phyloP scores from a whole-genome alignment of 2,797 vertebrate genomes.

The Meriones psammophilus region DNA sequence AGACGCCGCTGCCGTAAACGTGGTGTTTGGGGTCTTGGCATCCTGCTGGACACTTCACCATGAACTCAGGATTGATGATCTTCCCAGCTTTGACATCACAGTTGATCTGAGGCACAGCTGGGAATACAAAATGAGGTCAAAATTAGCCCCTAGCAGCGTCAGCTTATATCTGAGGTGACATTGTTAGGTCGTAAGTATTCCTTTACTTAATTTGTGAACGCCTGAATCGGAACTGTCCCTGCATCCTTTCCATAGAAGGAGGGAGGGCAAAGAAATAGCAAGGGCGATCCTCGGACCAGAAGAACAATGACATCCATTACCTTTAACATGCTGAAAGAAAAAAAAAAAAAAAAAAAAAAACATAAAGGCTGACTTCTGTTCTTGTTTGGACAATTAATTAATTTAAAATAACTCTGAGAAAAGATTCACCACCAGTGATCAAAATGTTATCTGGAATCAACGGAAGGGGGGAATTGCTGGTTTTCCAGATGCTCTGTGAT shows the following conservation, averaged over 20 bases:
- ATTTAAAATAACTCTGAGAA: slow-evolving; percentile 17
- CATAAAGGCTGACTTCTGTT: background rate
- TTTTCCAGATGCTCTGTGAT: background rate
- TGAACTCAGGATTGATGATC: slow-evolving; percentile 96
- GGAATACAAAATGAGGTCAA: slow-evolving; percentile 80
- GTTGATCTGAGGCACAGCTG: slow-evolving; percentile 94
- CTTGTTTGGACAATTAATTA: slow-evolving; percentile 9
- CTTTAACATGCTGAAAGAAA: slow-evolving; percentile 28
- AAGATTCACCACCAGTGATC: slow-evolving; percentile 8
- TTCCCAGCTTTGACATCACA: slow-evolving; percentile 97
- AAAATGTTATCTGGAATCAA: slow-evolving; percentile 7
- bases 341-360: background rate
- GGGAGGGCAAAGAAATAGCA: slow-evolving; percentile 31
- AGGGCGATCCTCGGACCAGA: slow-evolving; percentile 1
- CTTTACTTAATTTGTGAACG: slow-evolving; percentile 56
- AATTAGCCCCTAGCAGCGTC: slow-evolving; percentile 66
- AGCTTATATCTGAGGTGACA: background rate
- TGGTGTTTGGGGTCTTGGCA: slow-evolving; percentile 95
- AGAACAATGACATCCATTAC: background rate
- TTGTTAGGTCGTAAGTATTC: background rate
- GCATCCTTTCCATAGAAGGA: background rate
- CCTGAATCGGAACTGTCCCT: background rate
- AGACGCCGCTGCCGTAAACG: slow-evolving; percentile 95
- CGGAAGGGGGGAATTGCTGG: background rate
- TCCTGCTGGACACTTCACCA: slow-evolving; percentile 95